Conservation (phyloP, 2,888 invertebrate genomes). For the Tanypteryx hageni region DNA sequence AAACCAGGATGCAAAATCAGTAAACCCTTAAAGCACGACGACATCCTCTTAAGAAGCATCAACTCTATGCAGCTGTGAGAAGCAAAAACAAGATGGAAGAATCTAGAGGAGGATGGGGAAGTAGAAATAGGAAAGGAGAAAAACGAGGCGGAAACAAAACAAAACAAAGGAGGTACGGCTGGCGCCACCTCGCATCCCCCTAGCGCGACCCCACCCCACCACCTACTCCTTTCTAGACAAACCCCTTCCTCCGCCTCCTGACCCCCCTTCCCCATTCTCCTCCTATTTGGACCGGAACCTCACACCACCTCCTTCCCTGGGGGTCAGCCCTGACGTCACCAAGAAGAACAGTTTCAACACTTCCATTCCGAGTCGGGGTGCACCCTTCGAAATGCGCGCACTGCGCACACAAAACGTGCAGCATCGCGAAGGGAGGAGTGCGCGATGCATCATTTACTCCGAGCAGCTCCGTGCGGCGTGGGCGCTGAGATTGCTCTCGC, state of each 20-base stretch:
- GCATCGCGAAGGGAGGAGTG: background rate
- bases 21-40: background rate
- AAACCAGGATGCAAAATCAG: too few relatives aligned
- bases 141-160: constrained; percentile 18
- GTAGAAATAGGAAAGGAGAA: background rate
- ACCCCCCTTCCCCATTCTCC: background rate
- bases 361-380: background rate
- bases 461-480: too few relatives aligned
- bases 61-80: background rate
- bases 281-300: background rate
- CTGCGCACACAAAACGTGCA: background rate
- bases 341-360: background rate
- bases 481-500: too few relatives aligned
- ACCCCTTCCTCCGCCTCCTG: background rate
- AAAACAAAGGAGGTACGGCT: background rate
- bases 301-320: background rate
- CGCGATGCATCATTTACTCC: background rate
- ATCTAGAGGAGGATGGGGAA: background rate
- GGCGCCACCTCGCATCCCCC: background rate
- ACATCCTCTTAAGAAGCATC: background rate
- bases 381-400: background rate
- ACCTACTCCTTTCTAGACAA: too few relatives aligned
- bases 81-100: background rate
- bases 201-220: too few relatives aligned
- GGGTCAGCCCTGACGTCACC: constrained; percentile 24